These are phyloP conservation scores for Trichoplusia ni DNA, from an alignment of 1,140 invertebrate genomes.

Conservation along the genomic window DNA sequence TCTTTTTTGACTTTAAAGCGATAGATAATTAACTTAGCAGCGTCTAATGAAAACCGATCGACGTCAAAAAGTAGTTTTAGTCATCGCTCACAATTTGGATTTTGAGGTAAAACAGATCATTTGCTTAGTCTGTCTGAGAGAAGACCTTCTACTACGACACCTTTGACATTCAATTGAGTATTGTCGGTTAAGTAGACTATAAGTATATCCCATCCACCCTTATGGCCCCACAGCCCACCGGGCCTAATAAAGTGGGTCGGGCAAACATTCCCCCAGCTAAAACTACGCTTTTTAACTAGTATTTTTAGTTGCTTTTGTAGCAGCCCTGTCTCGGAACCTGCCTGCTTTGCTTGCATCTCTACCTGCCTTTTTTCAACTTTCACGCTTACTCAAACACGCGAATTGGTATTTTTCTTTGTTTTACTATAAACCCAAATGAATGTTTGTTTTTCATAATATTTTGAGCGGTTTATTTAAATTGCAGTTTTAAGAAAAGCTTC, in stretches of 20 bases:
- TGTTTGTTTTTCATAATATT: conserved; percentile 17
- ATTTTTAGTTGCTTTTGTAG: conserved; percentile 59
- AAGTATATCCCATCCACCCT: neutral
- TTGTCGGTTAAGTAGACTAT: no score
- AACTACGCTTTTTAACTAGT: conserved; percentile 66
- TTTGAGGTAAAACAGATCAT: neutral
- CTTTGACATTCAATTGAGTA: no score
- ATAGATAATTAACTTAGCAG: no score
- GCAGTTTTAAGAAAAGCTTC: neutral
- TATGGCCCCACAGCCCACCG: conserved; percentile 38
- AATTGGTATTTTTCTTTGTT: conserved; percentile 18
- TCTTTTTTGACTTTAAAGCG: no score
- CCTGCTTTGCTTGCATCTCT: conserved; percentile 26
- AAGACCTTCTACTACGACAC: no score
- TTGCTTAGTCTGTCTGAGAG: no score
- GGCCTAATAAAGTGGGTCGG: conserved; percentile 70
- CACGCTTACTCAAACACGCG: conserved; percentile 32
- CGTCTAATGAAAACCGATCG: no score
- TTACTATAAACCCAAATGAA: conserved; percentile 18
- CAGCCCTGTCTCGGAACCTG: conserved; percentile 42
- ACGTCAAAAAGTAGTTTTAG: no score
- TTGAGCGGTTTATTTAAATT: neutral
- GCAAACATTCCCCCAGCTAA: conserved; percentile 62
- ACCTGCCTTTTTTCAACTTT: conserved; percentile 41
- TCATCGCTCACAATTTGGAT: neutral